Conservation (phyloP, 2,797 vertebrate species). For the Danionella dracula region DNA sequence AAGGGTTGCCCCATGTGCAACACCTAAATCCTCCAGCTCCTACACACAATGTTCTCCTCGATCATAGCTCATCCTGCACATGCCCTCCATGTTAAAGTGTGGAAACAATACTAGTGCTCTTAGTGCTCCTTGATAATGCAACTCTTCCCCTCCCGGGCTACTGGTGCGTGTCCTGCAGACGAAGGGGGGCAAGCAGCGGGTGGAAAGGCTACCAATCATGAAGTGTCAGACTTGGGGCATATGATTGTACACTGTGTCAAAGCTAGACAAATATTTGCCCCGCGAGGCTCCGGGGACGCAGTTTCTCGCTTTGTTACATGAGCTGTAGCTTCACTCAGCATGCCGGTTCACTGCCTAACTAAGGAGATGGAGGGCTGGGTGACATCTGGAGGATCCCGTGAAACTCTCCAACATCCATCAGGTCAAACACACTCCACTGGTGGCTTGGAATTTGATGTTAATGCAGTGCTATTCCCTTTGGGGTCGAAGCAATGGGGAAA, state of each 20-base stretch:
- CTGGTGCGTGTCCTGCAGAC: slow-evolving; percentile 37
- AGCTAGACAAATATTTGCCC: slow-evolving; percentile 61
- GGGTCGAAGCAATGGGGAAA: neutral
- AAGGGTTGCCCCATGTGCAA: slow-evolving; percentile 58
- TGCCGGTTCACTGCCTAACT: slow-evolving; percentile 4
- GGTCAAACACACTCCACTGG: slow-evolving; percentile 25
- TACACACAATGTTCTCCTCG: slow-evolving; percentile 16
- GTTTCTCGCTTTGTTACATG: slow-evolving; percentile 31
- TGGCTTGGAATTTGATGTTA: slow-evolving; percentile 24
- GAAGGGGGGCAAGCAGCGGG: slow-evolving; percentile 20
- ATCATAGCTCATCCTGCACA: slow-evolving; percentile 22
- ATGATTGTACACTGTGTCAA: slow-evolving; percentile 69
- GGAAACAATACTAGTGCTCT: slow-evolving; percentile 30
- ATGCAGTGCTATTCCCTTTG: neutral
- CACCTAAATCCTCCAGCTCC: slow-evolving; percentile 55
- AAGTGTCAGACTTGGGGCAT: slow-evolving; percentile 60
- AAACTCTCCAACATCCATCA: slow-evolving; percentile 29
- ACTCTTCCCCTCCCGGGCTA: slow-evolving; percentile 37
- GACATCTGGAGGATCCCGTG: slow-evolving; percentile 23
- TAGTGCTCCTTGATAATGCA: slow-evolving; percentile 39
- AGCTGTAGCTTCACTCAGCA: slow-evolving; percentile 31
- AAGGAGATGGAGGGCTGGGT: slow-evolving; percentile 28
- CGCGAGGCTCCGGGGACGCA: slow-evolving; percentile 56
- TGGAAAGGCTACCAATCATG: slow-evolving; percentile 64
- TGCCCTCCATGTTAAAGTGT: slow-evolving; percentile 39